Evolutionary conservation across 1,140 invertebrate species (phyloP).

Genomic region (Pollicipes pollicipes): DNA sequence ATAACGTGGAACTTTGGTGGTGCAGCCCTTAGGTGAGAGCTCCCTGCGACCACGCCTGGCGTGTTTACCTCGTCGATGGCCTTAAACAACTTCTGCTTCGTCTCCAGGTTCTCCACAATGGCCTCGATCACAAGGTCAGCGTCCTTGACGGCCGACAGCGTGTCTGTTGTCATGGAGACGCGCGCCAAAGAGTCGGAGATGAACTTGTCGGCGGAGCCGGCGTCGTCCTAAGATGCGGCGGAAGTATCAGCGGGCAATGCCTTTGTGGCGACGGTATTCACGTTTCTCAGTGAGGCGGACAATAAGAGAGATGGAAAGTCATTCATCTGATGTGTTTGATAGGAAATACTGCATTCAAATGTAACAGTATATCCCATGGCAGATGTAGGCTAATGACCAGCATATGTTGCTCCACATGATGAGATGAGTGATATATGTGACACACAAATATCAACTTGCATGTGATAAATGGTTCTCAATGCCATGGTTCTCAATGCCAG

Average conservation of each 20-base stretch:
- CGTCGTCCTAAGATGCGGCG: constrained; percentile 27
- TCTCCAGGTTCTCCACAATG: constrained; percentile 60
- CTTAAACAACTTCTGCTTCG: constrained; percentile 58
- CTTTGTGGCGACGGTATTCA: too few relatives aligned
- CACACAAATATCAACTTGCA: too few relatives aligned
- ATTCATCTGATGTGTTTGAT: neutral
- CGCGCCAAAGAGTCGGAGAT: neutral
- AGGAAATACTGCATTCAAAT: neutral
- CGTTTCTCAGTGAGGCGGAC: neutral
- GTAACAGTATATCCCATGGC: neutral
- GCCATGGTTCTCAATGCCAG: too few relatives aligned
- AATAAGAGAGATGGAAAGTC: neutral
- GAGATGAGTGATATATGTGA: too few relatives aligned
- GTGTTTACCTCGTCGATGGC: constrained; percentile 26
- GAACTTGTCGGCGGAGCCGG: neutral
- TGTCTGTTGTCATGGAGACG: constrained; percentile 2
- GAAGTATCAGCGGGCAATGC: neutral
- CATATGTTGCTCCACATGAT: too few relatives aligned
- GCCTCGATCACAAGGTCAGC: constrained; percentile 68
- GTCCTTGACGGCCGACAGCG: neutral
- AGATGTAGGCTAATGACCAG: neutral
- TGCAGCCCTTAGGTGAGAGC: too few relatives aligned
- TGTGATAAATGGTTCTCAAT: constrained; percentile 23
- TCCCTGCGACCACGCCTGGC: too few relatives aligned
- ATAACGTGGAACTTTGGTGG: too few relatives aligned